A percentile compares a stretch with the other conserved stretches of the same genome.
phyloP scores from a whole-genome alignment of 2,797 vertebrate species.

The Protosalanx chinensis region DNA sequence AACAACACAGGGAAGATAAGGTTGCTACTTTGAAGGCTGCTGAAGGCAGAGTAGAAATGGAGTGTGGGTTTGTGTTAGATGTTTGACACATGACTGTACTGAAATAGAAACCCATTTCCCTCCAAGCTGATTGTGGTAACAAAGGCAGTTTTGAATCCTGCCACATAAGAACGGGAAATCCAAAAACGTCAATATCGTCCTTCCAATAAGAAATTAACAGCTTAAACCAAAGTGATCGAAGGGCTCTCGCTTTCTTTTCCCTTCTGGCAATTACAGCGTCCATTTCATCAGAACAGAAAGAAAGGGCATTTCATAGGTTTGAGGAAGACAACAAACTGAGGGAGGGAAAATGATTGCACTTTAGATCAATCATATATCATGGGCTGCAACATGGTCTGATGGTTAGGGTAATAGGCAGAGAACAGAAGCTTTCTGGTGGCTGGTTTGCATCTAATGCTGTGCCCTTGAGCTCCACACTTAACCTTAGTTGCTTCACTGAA shows the following conservation, averaged over 20 bases:
- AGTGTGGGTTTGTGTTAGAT: slow-evolving; percentile 20
- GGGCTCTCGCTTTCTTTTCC: not conserved
- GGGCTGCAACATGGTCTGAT: slow-evolving; percentile 59
- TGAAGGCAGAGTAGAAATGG: slow-evolving; percentile 28
- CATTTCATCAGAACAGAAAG: slow-evolving; percentile 24
- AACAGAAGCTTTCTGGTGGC: slow-evolving; percentile 40
- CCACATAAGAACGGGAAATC: slow-evolving; percentile 29
- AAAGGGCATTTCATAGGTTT: slow-evolving; percentile 48
- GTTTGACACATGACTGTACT: slow-evolving; percentile 36
- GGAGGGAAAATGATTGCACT: slow-evolving; percentile 58
- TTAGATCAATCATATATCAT: slow-evolving; percentile 61
- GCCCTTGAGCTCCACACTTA: slow-evolving; percentile 59
- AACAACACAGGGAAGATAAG: slow-evolving; percentile 32
- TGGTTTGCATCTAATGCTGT: slow-evolving; percentile 49
- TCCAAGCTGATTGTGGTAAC: slow-evolving; percentile 22
- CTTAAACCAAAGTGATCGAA: not conserved
- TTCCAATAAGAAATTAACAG: slow-evolving; percentile 18
- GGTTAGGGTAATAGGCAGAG: slow-evolving; percentile 60
- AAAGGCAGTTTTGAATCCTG: slow-evolving; percentile 16
- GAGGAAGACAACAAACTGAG: slow-evolving; percentile 57
- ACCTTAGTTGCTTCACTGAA: slow-evolving; percentile 55
- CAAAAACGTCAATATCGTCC: slow-evolving; percentile 17
- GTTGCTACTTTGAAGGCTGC: slow-evolving; percentile 26
- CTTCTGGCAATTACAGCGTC: slow-evolving; percentile 8
- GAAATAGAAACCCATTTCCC: slow-evolving; percentile 24